Evolutionary conservation across 2,797 vertebrate species (phyloP).

Genomic region (Manis javanica): DNA sequence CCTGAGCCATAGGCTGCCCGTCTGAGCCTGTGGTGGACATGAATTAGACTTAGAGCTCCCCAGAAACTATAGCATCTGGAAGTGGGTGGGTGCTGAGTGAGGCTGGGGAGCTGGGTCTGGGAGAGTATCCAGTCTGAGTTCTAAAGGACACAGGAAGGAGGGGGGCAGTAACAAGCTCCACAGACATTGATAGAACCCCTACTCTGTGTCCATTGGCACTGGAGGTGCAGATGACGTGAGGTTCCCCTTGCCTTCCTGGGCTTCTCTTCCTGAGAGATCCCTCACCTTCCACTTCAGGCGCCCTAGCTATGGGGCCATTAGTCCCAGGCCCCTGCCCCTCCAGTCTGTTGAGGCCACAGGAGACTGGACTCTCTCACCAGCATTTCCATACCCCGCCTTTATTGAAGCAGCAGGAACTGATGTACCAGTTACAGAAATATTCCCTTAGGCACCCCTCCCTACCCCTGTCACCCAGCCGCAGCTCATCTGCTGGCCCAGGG

Average conservation of each 20-base stretch:
- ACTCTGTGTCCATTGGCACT: not conserved
- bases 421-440: slow-evolving; percentile 4
- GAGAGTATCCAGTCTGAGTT: not conserved
- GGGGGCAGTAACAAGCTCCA: not conserved
- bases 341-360: not conserved
- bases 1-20: not conserved
- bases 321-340: not conserved
- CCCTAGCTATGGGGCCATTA: not conserved
- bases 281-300: not conserved
- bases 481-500: not conserved
- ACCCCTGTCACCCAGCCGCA: not conserved
- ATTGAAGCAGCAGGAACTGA: slow-evolving; percentile 9
- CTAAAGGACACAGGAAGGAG: not conserved
- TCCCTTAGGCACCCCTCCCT: not conserved
- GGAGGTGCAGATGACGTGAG: not conserved
- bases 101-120: not conserved
- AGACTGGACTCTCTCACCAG: not conserved
- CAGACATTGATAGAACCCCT: not conserved
- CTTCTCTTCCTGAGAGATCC: not conserved
- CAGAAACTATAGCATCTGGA: not conserved
- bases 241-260: not conserved
- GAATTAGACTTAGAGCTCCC: not conserved
- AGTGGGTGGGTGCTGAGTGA: not conserved
- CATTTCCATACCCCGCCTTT: slow-evolving; percentile 30
- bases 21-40: not conserved